phyloP scores from a whole-genome alignment of 1,140 invertebrate genomes.

The Phymorhynchus buccinoides region DNA sequence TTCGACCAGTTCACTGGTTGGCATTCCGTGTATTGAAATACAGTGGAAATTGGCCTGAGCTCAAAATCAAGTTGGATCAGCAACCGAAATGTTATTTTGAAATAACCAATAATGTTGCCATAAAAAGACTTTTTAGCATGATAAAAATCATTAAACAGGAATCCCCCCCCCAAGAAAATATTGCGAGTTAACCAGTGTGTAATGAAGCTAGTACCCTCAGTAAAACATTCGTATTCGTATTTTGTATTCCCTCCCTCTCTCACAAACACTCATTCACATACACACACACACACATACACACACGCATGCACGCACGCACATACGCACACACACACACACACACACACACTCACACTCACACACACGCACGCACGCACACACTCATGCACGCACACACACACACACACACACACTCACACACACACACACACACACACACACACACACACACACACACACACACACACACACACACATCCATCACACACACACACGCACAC shows the following conservation, averaged over 20 bases:
- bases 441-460: not conserved
- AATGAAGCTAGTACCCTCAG: too few relatives aligned
- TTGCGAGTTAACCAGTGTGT: too few relatives aligned
- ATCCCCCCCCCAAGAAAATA: too few relatives aligned
- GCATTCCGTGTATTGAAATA: too few relatives aligned
- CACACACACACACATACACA: not conserved
- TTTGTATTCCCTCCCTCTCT: not conserved
- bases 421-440: constrained; percentile 17
- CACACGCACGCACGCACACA: not conserved
- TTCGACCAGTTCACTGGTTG: too few relatives aligned
- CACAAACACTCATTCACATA: not conserved
- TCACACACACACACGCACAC: not conserved
- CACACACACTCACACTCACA: not conserved
- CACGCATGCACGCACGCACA: not conserved
- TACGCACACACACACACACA: constrained; percentile 18
- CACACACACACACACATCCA: not conserved
- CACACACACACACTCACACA: constrained; percentile 14
- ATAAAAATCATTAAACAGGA: too few relatives aligned
- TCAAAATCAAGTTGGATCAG: too few relatives aligned
- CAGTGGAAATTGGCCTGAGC: too few relatives aligned
- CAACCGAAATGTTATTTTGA: too few relatives aligned
- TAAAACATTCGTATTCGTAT: too few relatives aligned
- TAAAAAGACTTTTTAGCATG: too few relatives aligned
- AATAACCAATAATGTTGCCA: too few relatives aligned
- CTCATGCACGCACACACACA: not conserved